Base-by-base conservation (phyloP, 2,888 invertebrate species). In the Helicoverpa assulta region DNA sequence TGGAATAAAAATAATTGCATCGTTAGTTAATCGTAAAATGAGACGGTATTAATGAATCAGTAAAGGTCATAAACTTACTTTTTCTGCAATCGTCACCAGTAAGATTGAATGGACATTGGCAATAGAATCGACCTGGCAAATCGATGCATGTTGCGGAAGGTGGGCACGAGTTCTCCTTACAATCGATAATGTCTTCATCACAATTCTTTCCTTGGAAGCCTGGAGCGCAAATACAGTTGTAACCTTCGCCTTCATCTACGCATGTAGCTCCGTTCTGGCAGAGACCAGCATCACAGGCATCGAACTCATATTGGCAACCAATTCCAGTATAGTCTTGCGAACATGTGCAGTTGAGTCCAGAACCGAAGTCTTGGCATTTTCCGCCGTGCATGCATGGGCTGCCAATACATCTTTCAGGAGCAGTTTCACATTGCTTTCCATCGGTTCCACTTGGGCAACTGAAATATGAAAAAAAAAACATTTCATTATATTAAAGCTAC, bases 11-110 rank as follows among this genome's bases (percentile, higher is more conserved):
- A 47, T 40, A 37, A 66, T 43, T 43, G 19, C 16, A 54, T 66
- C 66, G 61, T 74, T 37, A 70, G 16, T 62, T 62, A 16, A 19
- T 58, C 51, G 26, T 52, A 55, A 67, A 5, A 21, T 16, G 16
- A 53, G 51, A 29, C 10, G 7, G 26, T 40, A 54, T 50, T 50
- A 16, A 8, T 51, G n/a, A 14, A 6, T 0, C 40, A 8, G 5
- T n/a, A 60, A 60, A 50, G 21, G 0, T 14, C n/a, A 1, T 16
- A 19, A 43, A 26, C 52, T 18, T 62, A 99, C 98, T 97, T 96
- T 99, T 99, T 89, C 99, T 97, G 88, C 99, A 99, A 88, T 99
- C 98, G 89, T 99, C 99, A 61, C 99, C 99, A 26, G 99, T 99
- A 86, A 99, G 96, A 89, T 99, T 99, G 91, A 99, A 99, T 10